Evolutionary conservation across 2,113 vertebrate species (phyloP).

Genomic region (Vicugna pacos): DNA sequence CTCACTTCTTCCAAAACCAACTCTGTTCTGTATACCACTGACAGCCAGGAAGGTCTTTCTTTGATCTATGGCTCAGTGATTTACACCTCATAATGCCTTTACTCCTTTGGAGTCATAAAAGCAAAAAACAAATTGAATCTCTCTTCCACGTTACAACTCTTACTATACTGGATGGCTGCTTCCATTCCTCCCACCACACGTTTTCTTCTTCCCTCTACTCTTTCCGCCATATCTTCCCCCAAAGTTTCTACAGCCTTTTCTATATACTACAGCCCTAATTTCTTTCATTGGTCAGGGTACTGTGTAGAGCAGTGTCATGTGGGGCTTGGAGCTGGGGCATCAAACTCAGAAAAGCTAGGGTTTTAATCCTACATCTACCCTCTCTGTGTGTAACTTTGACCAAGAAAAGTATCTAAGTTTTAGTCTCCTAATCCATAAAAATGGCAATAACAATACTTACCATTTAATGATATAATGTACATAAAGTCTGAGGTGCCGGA

Average conservation of each 20-base stretch:
- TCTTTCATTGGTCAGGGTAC: neutral
- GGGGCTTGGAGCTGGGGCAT: neutral
- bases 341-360: neutral
- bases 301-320: neutral
- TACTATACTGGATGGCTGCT: neutral
- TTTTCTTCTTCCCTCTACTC: neutral
- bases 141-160: neutral
- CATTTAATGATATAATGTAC: neutral
- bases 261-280: neutral
- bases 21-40: neutral
- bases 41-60: neutral
- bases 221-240: neutral
- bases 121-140: neutral
- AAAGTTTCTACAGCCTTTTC: neutral
- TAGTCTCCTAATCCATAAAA: neutral
- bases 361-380: neutral
- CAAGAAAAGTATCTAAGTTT: neutral
- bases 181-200: neutral
- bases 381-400: neutral
- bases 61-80: neutral
- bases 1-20: neutral
- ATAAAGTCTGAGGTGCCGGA: neutral
- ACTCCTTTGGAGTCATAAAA: slow-evolving; percentile 1
- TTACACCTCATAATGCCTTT: neutral
- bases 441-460: neutral